Conservation (phyloP, 2,888 invertebrate genomes). For the Vannuccia rotundouncinata region DNA sequence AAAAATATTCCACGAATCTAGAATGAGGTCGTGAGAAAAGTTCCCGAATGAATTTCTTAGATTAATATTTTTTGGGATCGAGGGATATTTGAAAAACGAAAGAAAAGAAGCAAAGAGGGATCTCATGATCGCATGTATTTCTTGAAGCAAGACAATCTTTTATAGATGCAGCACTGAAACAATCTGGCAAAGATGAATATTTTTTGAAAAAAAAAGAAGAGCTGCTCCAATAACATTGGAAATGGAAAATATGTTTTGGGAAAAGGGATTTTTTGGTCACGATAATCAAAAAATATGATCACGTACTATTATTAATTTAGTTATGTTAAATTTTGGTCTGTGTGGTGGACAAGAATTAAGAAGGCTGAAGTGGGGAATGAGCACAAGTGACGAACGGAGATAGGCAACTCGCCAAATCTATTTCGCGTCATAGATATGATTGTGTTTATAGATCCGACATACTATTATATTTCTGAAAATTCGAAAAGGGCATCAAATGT, state of each 20-base stretch:
- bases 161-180: neutral
- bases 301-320: neutral
- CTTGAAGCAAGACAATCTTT: neutral
- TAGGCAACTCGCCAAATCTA: neutral
- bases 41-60: neutral
- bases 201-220: neutral
- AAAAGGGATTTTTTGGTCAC: neutral
- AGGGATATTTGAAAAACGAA: neutral
- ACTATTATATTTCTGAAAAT: neutral
- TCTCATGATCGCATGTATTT: neutral
- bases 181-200: neutral
- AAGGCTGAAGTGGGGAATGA: neutral
- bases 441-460: neutral
- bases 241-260: no score
- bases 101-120: neutral
- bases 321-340: neutral
- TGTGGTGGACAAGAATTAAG: neutral
- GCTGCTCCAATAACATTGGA: neutral
- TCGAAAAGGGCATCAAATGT: neutral
- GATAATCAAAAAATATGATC: neutral
- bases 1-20: no score
- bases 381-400: neutral
- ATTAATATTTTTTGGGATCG: neutral
- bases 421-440: neutral
- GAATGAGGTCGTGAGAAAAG: neutral